A percentile compares a stretch with the other conserved stretches of the same genome.
phyloP scores from a whole-genome alignment of 2,888 invertebrate genomes.

The Phortica okadai region DNA sequence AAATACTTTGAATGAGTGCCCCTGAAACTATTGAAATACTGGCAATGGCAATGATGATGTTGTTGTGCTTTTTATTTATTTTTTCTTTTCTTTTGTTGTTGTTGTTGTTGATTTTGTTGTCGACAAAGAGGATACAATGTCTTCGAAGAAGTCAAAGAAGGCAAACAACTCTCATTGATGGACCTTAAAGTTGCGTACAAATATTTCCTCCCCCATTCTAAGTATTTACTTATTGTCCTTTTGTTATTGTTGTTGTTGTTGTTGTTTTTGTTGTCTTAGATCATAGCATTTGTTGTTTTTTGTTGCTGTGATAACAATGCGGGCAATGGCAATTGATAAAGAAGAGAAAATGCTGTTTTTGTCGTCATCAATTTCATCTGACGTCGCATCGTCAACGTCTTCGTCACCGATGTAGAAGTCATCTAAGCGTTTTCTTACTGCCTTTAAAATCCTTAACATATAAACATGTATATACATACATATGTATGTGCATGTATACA shows the following conservation, averaged over 20 bases:
- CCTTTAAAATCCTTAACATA: not conserved
- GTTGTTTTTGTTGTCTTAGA: not conserved
- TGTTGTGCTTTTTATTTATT: too few relatives aligned
- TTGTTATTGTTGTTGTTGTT: not conserved
- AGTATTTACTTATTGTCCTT: slow-evolving; percentile 19
- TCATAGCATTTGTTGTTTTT: not conserved
- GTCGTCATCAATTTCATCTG: not conserved
- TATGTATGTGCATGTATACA: not conserved
- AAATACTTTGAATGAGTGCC: not conserved
- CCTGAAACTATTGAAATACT: not conserved
- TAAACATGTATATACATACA: too few relatives aligned
- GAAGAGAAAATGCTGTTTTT: not conserved
- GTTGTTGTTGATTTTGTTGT: not conserved
- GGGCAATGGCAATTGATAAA: not conserved
- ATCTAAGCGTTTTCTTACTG: not conserved
- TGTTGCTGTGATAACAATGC: not conserved
- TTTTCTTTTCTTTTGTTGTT: not conserved
- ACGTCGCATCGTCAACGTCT: not conserved
- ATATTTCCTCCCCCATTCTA: not conserved
- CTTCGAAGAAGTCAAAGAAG: not conserved
- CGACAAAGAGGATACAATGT: slow-evolving; percentile 28
- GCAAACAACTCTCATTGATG: not conserved
- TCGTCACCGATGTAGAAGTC: slow-evolving; percentile 5
- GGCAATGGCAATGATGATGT: too few relatives aligned
- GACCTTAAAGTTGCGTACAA: slow-evolving; percentile 8